These are phyloP conservation scores for Danio choprae DNA, from an alignment of 2,797 vertebrate genomes.

Conservation along the genomic window DNA sequence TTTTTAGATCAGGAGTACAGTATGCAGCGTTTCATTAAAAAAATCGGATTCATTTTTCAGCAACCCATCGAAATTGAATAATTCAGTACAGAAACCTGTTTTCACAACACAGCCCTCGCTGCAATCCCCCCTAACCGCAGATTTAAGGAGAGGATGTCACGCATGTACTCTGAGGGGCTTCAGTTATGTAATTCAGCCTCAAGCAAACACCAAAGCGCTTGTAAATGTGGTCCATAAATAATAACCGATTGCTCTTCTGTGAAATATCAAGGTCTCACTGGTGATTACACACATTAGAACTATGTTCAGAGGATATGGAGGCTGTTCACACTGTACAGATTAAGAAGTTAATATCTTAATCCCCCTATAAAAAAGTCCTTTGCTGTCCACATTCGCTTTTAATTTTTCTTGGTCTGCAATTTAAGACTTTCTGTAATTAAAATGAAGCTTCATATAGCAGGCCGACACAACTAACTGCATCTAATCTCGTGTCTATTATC, in stretches of 20 bases:
- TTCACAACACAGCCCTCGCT: neutral
- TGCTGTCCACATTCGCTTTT: constrained; percentile 18
- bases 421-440: neutral
- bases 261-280: neutral
- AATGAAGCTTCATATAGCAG: neutral
- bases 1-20: neutral
- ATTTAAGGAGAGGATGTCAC: constrained; percentile 15
- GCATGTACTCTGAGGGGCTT: neutral
- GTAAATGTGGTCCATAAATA: neutral
- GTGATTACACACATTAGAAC: neutral
- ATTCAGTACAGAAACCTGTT: constrained; percentile 7
- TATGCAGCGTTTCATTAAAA: neutral
- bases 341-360: neutral
- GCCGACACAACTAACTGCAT: constrained; percentile 12
- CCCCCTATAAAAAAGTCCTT: neutral
- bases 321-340: constrained; percentile 1
- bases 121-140: neutral
- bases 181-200: constrained; percentile 2
- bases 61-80: neutral
- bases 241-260: neutral
- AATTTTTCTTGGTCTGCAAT: neutral
- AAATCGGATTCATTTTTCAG: neutral
- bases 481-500: constrained; percentile 26
- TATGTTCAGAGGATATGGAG: neutral
- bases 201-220: constrained; percentile 21